Conservation (phyloP, 2,113 vertebrate species). For the Mellivora capensis region DNA sequence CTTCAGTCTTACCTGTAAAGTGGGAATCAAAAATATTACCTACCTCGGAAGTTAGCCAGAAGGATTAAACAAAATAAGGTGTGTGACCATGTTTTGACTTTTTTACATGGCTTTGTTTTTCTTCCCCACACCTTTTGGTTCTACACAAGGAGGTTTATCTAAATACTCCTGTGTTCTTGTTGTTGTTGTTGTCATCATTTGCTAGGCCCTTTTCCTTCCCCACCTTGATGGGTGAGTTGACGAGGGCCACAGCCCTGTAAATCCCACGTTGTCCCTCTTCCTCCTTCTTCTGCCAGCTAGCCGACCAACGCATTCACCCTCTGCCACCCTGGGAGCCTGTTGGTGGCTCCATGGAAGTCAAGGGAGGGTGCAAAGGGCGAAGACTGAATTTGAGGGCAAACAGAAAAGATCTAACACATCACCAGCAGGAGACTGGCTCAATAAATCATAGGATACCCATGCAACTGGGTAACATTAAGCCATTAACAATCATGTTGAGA, state of each 20-base stretch:
- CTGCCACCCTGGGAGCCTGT: not conserved
- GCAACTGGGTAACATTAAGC: not conserved
- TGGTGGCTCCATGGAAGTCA: rapidly evolving
- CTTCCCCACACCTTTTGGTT: not conserved
- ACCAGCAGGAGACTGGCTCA: not conserved
- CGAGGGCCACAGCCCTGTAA: not conserved
- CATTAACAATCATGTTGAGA: not conserved
- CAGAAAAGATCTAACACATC: not conserved
- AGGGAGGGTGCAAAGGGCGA: not conserved
- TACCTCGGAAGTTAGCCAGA: not conserved
- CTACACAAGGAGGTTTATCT: not conserved
- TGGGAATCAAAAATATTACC: not conserved
- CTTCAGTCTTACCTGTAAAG: not conserved
- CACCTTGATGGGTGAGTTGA: not conserved
- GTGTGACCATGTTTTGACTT: not conserved
- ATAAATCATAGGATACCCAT: not conserved
- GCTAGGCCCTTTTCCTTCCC: not conserved
- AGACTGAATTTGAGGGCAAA: not conserved
- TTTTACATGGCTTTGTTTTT: not conserved
- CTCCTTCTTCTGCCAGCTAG: not conserved
- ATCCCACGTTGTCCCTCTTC: not conserved
- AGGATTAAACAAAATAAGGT: not conserved
- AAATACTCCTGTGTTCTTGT: not conserved
- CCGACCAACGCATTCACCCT: not conserved
- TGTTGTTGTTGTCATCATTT: not conserved